Percentiles rank a stretch among this genome's conserved stretches.
These are phyloP conservation scores for Acrobeloides nanus DNA, from an alignment of 2,888 invertebrate genomes.

Conservation along the genomic window DNA sequence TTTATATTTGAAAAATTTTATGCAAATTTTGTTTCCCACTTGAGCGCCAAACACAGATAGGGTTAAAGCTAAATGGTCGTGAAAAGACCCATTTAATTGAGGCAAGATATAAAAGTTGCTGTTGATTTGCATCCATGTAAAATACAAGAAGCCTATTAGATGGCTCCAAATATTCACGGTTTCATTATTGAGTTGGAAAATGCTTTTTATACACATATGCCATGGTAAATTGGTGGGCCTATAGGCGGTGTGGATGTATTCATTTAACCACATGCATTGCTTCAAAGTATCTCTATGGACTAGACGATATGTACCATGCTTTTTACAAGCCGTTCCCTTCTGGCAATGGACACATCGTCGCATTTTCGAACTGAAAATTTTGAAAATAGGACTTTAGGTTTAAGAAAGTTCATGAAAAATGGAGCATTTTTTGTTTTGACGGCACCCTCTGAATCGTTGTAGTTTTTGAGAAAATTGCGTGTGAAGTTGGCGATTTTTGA, in stretches of 20 bases:
- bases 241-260: conserved; percentile 44
- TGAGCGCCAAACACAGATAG: conserved; percentile 77
- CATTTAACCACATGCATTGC: conserved; percentile 43
- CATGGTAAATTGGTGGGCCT: conserved; percentile 63
- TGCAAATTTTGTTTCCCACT: conserved; percentile 58
- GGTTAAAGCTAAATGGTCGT: conserved; percentile 77
- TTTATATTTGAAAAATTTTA: neutral
- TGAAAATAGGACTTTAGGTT: no score
- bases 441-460: no score
- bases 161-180: conserved; percentile 97
- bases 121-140: conserved; percentile 74
- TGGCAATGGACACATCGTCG: conserved; percentile 17
- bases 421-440: no score
- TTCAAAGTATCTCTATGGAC: conserved; percentile 29
- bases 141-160: conserved; percentile 63
- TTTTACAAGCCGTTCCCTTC: conserved; percentile 14
- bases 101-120: conserved; percentile 64
- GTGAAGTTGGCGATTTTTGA: no score
- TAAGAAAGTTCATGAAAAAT: no score
- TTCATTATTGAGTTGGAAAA: conserved; percentile 94
- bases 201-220: conserved; percentile 77
- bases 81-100: conserved; percentile 66
- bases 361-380: no score
- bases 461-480: no score
- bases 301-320: conserved; percentile 17